These are phyloP conservation scores for Quiscalus mexicanus DNA, from an alignment of 2,113 vertebrate genomes.

Conservation along the genomic window DNA sequence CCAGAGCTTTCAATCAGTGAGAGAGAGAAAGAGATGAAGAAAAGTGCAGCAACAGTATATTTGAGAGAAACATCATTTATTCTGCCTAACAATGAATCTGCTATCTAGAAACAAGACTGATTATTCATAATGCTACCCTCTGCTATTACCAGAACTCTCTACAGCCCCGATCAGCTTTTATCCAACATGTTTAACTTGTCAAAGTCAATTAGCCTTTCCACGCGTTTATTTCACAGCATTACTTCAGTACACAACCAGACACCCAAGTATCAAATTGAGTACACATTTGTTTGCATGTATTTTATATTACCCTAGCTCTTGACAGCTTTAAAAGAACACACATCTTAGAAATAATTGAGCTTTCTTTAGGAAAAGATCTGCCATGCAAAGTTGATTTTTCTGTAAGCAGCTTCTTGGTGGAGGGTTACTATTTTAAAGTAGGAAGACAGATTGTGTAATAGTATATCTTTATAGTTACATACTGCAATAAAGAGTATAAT, in stretches of 20 bases:
- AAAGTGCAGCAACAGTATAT: constrained; percentile 30
- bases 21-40: neutral
- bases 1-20: constrained; percentile 37
- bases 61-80: constrained; percentile 60
- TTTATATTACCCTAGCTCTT: constrained; percentile 7
- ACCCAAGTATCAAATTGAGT: neutral
- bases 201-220: constrained; percentile 60
- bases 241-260: constrained; percentile 39
- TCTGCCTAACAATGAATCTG: constrained; percentile 59
- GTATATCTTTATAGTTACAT: neutral
- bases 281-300: constrained; percentile 42
- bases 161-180: constrained; percentile 37
- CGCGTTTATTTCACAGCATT: constrained; percentile 20
- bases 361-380: neutral
- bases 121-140: constrained; percentile 50
- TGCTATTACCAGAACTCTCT: constrained; percentile 54
- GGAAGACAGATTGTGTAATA: neutral
- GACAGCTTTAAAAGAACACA: constrained; percentile 25
- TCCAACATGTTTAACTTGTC: constrained; percentile 45
- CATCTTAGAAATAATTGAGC: neutral
- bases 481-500: neutral
- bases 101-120: constrained; percentile 61
- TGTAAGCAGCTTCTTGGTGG: neutral
- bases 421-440: neutral
- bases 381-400: neutral